phyloP scores from a whole-genome alignment of 2,888 invertebrate species.

The Eurois occulta region DNA sequence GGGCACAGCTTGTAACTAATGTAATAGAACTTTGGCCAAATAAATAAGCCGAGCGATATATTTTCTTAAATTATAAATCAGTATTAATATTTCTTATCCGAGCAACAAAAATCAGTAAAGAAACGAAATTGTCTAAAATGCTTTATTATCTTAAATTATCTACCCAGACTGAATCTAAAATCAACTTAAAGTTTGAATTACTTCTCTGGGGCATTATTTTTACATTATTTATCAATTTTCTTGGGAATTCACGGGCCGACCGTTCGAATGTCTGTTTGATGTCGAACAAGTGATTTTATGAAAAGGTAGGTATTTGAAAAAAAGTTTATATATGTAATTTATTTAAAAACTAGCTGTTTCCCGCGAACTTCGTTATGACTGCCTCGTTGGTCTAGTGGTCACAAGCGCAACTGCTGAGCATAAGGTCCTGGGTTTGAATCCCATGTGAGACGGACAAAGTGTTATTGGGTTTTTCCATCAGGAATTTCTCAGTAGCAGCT shows the following conservation, averaged over 20 bases:
- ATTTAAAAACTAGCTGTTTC: no score
- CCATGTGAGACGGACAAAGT: no score
- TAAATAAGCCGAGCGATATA: neutral
- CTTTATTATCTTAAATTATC: conserved; percentile 33
- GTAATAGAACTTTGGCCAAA: neutral
- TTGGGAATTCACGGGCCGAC: conserved; percentile 12
- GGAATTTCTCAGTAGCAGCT: no score
- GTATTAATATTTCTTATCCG: neutral
- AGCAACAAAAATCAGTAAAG: neutral
- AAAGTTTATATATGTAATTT: neutral
- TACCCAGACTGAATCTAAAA: conserved; percentile 10
- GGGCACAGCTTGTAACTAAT: no score
- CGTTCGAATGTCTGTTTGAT: conserved; percentile 24
- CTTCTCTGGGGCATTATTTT: conserved; percentile 37
- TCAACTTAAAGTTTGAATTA: conserved; percentile 23
- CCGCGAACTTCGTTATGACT: no score
- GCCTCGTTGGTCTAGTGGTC: no score
- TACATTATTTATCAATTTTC: conserved; percentile 54
- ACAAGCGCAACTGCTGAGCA: no score
- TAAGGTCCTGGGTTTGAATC: no score
- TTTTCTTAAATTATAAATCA: conserved; percentile 2
- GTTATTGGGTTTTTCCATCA: no score
- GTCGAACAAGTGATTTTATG: conserved; percentile 7
- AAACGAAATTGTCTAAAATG: conserved; percentile 6
- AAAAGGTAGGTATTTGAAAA: neutral